A percentile compares a stretch with the other conserved stretches of the same genome.
Conservation (phyloP, 2,113 vertebrate species). For the Pelecanoides urinatrix region DNA sequence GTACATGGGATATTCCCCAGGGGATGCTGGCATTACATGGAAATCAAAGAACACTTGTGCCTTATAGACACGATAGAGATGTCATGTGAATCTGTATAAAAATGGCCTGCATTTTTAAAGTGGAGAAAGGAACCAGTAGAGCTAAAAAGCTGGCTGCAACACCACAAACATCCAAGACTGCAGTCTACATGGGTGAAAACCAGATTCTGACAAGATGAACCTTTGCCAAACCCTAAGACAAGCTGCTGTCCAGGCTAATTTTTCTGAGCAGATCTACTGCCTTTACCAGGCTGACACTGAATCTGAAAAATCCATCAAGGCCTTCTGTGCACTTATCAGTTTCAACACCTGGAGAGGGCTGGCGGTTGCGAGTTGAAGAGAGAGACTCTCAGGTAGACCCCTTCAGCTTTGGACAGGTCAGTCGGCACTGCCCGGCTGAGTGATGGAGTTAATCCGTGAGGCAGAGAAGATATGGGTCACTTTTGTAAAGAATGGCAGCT, state of each 20-base stretch:
- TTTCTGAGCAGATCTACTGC: slow-evolving; percentile 11
- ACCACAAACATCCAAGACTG: background rate
- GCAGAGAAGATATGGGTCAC: background rate
- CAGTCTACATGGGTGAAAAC: background rate
- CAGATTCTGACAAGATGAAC: background rate
- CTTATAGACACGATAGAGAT: fast-evolving
- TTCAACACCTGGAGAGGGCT: background rate
- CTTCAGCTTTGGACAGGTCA: background rate
- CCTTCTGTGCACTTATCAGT: background rate
- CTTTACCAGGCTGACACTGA: background rate
- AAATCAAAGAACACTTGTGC: background rate
- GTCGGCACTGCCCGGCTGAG: background rate
- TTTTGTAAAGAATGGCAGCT: background rate
- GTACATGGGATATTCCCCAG: background rate
- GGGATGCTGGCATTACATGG: background rate
- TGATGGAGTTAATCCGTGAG: background rate
- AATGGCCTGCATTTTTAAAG: background rate
- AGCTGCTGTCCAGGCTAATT: slow-evolving; percentile 16
- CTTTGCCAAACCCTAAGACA: background rate
- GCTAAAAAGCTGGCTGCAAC: background rate
- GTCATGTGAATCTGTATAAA: background rate
- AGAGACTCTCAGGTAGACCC: background rate
- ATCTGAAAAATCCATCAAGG: background rate
- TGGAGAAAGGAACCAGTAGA: background rate
- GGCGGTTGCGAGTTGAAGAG: background rate